phyloP scores from a whole-genome alignment of 23 tunicate genomes.

The Phallusia fumigata region DNA sequence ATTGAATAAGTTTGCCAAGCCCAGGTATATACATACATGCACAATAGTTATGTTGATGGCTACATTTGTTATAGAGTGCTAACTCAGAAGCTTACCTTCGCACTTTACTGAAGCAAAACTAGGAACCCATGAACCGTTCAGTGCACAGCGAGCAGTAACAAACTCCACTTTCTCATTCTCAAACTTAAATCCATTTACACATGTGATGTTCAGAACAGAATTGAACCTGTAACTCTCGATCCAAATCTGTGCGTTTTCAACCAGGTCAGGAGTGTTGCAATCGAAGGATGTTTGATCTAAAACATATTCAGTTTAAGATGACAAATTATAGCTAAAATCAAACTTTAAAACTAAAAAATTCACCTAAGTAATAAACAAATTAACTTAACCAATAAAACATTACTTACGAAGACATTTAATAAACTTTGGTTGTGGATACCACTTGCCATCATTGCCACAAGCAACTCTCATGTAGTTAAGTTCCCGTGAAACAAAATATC shows the following conservation, averaged over 20 bases:
- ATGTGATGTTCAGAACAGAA: constrained; percentile 37
- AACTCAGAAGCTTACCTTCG: background rate
- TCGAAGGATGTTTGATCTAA: constrained; percentile 31
- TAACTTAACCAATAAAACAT: too few species aligned
- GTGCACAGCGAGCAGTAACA: constrained; percentile 10
- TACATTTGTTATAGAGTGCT: background rate
- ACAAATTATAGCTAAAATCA: too few species aligned
- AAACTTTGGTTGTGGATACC: constrained; percentile 58
- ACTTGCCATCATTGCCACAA: constrained; percentile 42
- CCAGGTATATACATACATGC: too few species aligned
- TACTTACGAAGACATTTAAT: constrained; percentile 51
- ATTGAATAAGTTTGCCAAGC: too few species aligned
- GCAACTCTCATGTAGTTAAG: constrained; percentile 5
- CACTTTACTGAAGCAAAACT: background rate
- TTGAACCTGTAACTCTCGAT: constrained; percentile 33
- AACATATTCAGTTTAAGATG: too few species aligned
- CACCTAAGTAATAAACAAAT: too few species aligned
- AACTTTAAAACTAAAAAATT: too few species aligned
- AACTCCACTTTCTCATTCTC: constrained; percentile 16
- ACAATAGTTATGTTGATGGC: too few species aligned
- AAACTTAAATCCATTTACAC: constrained; percentile 63
- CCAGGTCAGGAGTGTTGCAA: constrained; percentile 43
- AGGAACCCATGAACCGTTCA: constrained; percentile 32
- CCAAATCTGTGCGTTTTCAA: constrained; percentile 33
- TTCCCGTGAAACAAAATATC: constrained; percentile 26